These are phyloP conservation scores for Stigmatopora argus DNA, from an alignment of 2,113 vertebrate genomes.

Conservation along the genomic window DNA sequence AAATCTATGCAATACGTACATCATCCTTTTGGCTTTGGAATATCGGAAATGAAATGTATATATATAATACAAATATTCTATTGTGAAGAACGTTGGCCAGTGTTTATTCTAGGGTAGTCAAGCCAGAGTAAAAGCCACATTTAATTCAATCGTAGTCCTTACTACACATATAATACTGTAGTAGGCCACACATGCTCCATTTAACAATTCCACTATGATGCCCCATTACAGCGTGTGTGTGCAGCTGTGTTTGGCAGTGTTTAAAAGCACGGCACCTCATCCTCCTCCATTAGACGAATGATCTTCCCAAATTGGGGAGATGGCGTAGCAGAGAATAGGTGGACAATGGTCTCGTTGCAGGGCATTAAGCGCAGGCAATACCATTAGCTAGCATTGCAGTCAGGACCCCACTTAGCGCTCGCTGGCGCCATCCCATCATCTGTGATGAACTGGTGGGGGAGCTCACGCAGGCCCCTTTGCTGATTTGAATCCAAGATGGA, in stretches of 20 bases:
- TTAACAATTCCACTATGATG: background rate
- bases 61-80: too few relatives aligned
- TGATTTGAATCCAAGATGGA: background rate
- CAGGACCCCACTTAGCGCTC: background rate
- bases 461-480: background rate
- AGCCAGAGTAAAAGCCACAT: background rate
- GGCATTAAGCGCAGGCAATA: slow-evolving; percentile 1
- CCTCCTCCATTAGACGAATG: background rate
- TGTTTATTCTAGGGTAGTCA: too few relatives aligned
- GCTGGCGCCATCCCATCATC: slow-evolving; percentile 4
- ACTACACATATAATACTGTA: background rate
- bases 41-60: too few relatives aligned
- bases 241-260: background rate
- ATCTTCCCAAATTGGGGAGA: background rate
- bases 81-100: too few relatives aligned
- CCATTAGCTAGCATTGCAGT: background rate
- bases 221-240: background rate
- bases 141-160: background rate
- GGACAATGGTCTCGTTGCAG: slow-evolving; percentile 2
- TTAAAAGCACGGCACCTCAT: background rate
- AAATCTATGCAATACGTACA: too few relatives aligned
- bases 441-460: background rate
- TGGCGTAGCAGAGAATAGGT: background rate
- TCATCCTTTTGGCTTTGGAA: too few relatives aligned
- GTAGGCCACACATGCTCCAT: background rate